Base-by-base conservation (phyloP, 2,797 vertebrate genomes). In the Xerus rutilus region DNA sequence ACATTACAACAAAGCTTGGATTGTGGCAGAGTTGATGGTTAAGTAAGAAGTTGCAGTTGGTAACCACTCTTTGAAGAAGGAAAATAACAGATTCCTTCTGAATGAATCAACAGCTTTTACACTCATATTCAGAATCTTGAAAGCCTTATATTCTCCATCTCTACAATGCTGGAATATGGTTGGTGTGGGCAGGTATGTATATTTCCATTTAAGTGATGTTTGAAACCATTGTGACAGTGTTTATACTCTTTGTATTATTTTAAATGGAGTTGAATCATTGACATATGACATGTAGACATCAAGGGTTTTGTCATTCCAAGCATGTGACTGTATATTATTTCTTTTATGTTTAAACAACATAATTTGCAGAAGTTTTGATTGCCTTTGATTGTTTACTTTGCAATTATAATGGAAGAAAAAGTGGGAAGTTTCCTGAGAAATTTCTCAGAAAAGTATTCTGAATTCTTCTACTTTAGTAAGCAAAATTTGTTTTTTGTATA, bases 171-270 rank as follows among this genome's bases (percentile, higher is more conserved):
- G 99, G 99, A 99, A 99, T 99, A 99, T 99, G 99, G 98, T 98
- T 99, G 99, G 99, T 99, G 99, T 97, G 99, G 99, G 96, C 99
- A 99, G 99, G 99, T 99, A 99, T 97, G 99, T 99, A 97, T 97
- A 98, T 93, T 95, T 94, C 94, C 25, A 59, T 97, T 98, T 98
- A 96, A 96, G 96, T 35, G 30, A 94, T 98, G 89, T 73, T 89
- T 97, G 25, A 94, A 54, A 65, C 7, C 91, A 14, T 84, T 77
- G 45, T 78, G 39, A 85, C 69, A 96, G 73, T 30, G 11, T 92
- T 89, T 97, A 83, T 97, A 73, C 89, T 97, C 82, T 94, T 89
- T 98, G 79, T 93, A 49, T 92, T 97, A 89, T 96, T 97, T 98
- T 96, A 97, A 98, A 96, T 96, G 84, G 97, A 89, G 47, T 20